Percentiles rank a stretch among this genome's conserved stretches.
phyloP scores from a whole-genome alignment of 35 echinoderm and acorn worm genomes.

The Ophioderma brevispina region DNA sequence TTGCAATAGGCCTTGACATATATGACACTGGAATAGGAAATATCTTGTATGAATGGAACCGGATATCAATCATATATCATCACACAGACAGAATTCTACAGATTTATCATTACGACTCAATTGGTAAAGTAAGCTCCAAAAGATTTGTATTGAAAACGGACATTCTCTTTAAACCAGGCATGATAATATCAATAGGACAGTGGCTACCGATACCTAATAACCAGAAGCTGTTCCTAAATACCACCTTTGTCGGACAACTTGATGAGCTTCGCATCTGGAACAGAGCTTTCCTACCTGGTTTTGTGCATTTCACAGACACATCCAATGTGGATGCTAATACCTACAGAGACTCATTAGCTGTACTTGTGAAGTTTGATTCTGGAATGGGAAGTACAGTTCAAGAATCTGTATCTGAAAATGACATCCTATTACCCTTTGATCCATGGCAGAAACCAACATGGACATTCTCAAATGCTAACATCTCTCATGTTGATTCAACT shows the following conservation, averaged over 20 bases:
- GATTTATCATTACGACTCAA: conserved; percentile 48
- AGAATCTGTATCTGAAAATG: conserved; percentile 49
- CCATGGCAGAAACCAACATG: conserved; percentile 72
- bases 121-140: conserved; percentile 30
- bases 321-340: conserved; percentile 33
- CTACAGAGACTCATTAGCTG: conserved; percentile 7
- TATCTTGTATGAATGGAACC: conserved; percentile 58
- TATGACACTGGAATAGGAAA: conserved; percentile 72
- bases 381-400: not conserved
- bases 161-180: conserved; percentile 13
- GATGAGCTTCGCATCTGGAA: conserved; percentile 85
- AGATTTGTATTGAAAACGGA: not conserved
- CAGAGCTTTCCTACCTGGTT: conserved; percentile 58
- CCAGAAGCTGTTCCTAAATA: conserved; percentile 24
- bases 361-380: conserved; percentile 73
- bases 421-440: conserved; percentile 46
- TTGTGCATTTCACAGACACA: conserved; percentile 42
- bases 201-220: conserved; percentile 53
- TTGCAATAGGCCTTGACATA: conserved; percentile 8
- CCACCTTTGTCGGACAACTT: conserved; percentile 63
- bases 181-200: conserved; percentile 75
- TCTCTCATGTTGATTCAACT: conserved; percentile 10
- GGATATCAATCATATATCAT: conserved; percentile 44
- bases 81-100: conserved; percentile 15
- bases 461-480: conserved; percentile 55